Evolutionary conservation across 2,888 invertebrate genomes (phyloP).

Genomic region (Dolichomitus sp.): DNA sequence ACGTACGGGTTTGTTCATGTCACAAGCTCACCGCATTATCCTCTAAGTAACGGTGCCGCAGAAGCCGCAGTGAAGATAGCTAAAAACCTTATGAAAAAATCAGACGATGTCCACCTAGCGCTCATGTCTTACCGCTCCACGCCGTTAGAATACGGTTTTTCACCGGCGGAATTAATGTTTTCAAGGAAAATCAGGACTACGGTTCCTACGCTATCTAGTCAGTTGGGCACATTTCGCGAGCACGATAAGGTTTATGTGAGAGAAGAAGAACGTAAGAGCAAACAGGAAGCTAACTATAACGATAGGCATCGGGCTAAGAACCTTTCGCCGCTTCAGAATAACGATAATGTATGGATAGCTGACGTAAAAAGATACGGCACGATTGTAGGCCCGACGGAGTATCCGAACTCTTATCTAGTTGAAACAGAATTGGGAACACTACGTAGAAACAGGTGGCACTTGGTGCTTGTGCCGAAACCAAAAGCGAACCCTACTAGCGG

Average conservation of each 20-base stretch:
- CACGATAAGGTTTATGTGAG: slow-evolving; percentile 34
- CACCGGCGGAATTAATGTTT: slow-evolving; percentile 44
- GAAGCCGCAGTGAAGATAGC: slow-evolving; percentile 39
- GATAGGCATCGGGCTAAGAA: slow-evolving; percentile 63
- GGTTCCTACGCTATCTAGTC: slow-evolving; percentile 18
- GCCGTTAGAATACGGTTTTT: slow-evolving; percentile 47
- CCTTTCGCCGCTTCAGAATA: slow-evolving; percentile 37
- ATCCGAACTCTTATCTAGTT: slow-evolving; percentile 45
- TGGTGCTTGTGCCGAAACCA: slow-evolving; percentile 4
- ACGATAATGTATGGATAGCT: slow-evolving; percentile 69
- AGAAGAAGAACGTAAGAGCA: slow-evolving; percentile 53
- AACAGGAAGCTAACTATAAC: slow-evolving; percentile 54
- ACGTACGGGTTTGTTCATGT: slow-evolving; percentile 37
- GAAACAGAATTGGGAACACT: slow-evolving; percentile 30
- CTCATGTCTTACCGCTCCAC: slow-evolving; percentile 20
- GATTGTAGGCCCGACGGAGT: background rate
- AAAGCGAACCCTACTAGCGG: background rate
- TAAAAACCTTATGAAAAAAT: slow-evolving; percentile 39
- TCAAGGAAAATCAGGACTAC: slow-evolving; percentile 34
- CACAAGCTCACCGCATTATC: slow-evolving; percentile 34
- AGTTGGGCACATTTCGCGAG: slow-evolving; percentile 10
- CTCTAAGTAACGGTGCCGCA: slow-evolving; percentile 21
- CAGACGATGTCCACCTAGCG: slow-evolving; percentile 1
- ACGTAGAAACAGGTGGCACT: slow-evolving; percentile 43
- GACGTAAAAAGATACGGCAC: slow-evolving; percentile 62